A percentile compares a stretch with the other conserved stretches of the same genome.
Evolutionary conservation across 2,888 invertebrate genomes (phyloP).

Genomic region (Pammene aurita): DNA sequence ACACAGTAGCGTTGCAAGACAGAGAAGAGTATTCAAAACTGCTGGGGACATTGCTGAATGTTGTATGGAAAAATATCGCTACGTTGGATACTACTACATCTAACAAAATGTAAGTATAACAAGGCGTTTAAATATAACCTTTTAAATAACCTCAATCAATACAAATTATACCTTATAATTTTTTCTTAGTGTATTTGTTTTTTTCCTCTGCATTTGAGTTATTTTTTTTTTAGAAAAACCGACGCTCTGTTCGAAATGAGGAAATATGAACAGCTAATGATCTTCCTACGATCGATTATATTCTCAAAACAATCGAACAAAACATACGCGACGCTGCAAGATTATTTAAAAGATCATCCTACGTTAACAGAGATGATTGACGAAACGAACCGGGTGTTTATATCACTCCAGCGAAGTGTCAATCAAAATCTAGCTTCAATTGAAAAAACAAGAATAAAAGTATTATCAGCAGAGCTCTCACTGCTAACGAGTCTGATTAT

Average conservation of each 20-base stretch:
- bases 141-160: neutral
- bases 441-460: conserved; percentile 52
- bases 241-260: conserved; percentile 65
- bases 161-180: neutral
- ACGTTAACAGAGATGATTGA: conserved; percentile 51
- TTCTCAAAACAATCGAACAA: conserved; percentile 40
- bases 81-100: conserved; percentile 73
- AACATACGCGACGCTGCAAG: conserved; percentile 33
- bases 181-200: neutral
- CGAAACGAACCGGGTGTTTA: conserved; percentile 54
- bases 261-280: conserved; percentile 64
- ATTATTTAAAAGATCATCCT: conserved; percentile 53
- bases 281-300: conserved; percentile 54
- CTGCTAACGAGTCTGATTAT: conserved; percentile 81
- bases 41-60: conserved; percentile 75
- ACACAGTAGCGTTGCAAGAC: conserved; percentile 78
- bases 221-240: conserved; percentile 57
- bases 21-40: conserved; percentile 76
- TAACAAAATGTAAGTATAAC: conserved; percentile 71
- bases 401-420: conserved; percentile 48
- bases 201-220: neutral
- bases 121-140: neutral
- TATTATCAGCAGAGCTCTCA: conserved; percentile 63
- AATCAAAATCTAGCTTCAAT: conserved; percentile 29
- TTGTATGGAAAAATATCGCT: conserved; percentile 85